These are phyloP conservation scores for Pocillopora meandrina DNA, from an alignment of 92 coral and sea anemone species.

Conservation along the genomic window DNA sequence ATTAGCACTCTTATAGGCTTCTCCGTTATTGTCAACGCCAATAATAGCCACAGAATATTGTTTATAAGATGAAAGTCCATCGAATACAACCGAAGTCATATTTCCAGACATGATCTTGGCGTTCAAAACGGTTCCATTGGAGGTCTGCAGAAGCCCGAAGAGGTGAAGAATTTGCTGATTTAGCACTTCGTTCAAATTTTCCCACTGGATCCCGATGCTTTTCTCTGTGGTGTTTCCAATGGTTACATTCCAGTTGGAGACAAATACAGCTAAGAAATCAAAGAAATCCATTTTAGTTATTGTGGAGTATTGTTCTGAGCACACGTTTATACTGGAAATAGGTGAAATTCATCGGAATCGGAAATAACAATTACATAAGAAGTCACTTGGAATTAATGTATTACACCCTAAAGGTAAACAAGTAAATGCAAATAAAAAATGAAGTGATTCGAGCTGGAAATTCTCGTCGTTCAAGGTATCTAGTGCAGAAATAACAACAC, in stretches of 20 bases:
- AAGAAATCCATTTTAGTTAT: not conserved
- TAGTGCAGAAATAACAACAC: not conserved
- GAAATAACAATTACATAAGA: no score
- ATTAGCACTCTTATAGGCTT: not conserved
- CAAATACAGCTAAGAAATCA: not conserved
- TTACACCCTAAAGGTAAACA: no score
- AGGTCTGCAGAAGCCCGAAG: not conserved
- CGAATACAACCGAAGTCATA: not conserved
- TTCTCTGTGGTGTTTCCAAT: not conserved
- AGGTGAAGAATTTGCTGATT: not conserved
- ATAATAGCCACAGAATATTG: not conserved
- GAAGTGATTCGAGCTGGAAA: no score
- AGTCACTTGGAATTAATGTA: no score
- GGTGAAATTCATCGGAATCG: no score
- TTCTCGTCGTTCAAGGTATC: not conserved
- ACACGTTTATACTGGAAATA: no score
- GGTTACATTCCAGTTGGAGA: slow-evolving; percentile 4
- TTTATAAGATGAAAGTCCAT: not conserved
- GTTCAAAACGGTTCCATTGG: not conserved
- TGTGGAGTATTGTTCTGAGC: not conserved
- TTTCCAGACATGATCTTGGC: not conserved
- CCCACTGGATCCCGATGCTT: not conserved
- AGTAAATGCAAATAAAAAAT: no score
- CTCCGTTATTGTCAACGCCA: not conserved
- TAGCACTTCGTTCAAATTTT: not conserved